phyloP scores from a whole-genome alignment of 2,113 vertebrate genomes.

The Enhydra lutris region DNA sequence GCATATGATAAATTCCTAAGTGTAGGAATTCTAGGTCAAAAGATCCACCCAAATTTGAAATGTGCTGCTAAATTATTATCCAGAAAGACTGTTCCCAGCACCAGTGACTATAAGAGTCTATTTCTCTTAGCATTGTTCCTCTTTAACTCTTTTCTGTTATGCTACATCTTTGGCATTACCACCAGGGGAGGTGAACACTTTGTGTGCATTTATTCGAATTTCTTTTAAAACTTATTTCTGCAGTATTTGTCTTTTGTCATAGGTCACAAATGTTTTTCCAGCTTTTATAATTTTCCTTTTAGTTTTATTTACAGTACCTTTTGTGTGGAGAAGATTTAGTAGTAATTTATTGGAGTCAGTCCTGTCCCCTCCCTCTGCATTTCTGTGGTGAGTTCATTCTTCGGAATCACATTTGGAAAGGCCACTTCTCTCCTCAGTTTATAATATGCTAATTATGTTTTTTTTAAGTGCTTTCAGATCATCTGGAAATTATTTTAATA shows the following conservation, averaged over 20 bases:
- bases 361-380: neutral
- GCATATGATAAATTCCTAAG: neutral
- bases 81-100: neutral
- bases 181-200: neutral
- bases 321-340: neutral
- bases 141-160: neutral
- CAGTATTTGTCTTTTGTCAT: neutral
- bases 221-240: neutral
- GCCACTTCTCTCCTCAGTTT: neutral
- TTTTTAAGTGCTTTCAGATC: neutral
- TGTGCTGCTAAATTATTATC: neutral
- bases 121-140: neutral
- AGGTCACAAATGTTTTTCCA: neutral
- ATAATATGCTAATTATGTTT: neutral
- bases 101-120: neutral
- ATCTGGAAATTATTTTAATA: constrained; percentile 11
- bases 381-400: neutral
- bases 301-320: neutral
- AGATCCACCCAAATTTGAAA: neutral
- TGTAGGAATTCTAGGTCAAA: neutral
- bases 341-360: neutral
- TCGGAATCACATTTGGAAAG: neutral
- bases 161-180: neutral
- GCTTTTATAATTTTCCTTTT: neutral
- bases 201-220: neutral